Percentiles rank a stretch among this genome's conserved stretches.
These are phyloP conservation scores for Sylvicola cinctus DNA, from an alignment of 2,888 invertebrate genomes.

Conservation along the genomic window DNA sequence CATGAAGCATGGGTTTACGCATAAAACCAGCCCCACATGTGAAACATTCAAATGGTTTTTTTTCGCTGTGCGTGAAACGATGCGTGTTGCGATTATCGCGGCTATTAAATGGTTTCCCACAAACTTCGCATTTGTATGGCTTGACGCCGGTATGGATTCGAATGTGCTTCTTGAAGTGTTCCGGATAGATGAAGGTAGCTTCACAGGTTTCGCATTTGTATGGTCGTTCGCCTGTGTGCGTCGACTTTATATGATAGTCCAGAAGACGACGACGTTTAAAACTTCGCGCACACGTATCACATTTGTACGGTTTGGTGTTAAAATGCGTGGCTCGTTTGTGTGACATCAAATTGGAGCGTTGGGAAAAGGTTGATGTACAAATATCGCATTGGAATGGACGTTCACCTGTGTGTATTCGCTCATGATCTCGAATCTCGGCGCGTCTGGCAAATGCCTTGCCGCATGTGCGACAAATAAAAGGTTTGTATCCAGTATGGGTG, in stretches of 20 bases:
- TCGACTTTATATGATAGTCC: conserved; percentile 62
- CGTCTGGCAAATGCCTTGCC: conserved; percentile 53
- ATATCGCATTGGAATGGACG: conserved; percentile 58
- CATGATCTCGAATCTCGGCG: conserved; percentile 62
- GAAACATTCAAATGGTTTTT: conserved; percentile 69
- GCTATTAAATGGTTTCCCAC: conserved; percentile 66
- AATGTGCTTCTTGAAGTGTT: conserved; percentile 62
- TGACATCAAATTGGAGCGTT: conserved; percentile 60
- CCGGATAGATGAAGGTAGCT: conserved; percentile 66
- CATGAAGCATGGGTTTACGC: conserved; percentile 56
- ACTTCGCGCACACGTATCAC: conserved; percentile 46
- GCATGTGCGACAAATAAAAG: conserved; percentile 46
- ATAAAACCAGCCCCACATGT: conserved; percentile 66
- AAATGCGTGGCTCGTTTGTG: conserved; percentile 62
- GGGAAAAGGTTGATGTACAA: conserved; percentile 61
- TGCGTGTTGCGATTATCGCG: conserved; percentile 71
- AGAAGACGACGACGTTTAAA: conserved; percentile 47
- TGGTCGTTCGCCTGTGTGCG: conserved; percentile 48
- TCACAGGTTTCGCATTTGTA: conserved; percentile 28
- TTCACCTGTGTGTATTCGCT: conserved; percentile 60
- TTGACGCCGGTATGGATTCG: conserved; percentile 59
- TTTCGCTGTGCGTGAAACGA: conserved; percentile 65
- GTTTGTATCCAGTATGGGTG: conserved; percentile 54
- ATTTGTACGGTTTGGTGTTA: conserved; percentile 51
- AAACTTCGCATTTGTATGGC: conserved; percentile 42